A percentile compares a stretch with the other conserved stretches of the same genome.
These are phyloP conservation scores for Parazoanthus swiftii DNA, from an alignment of 92 coral and sea anemone genomes.

Conservation along the genomic window DNA sequence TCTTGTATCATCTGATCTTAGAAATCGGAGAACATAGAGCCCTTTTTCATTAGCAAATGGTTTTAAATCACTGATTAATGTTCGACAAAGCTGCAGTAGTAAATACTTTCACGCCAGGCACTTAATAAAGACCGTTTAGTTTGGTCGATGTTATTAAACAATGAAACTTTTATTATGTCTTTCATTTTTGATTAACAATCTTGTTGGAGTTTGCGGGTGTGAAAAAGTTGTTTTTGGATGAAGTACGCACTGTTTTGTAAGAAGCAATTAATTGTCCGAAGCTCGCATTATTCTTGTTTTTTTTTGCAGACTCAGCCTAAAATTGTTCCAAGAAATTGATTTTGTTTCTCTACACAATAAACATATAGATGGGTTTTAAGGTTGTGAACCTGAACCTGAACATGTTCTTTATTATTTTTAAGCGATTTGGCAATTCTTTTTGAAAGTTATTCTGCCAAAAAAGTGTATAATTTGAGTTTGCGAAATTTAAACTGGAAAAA, in stretches of 20 bases:
- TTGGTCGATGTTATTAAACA: conserved; percentile 28
- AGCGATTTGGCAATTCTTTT: no score
- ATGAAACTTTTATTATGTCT: conserved; percentile 2
- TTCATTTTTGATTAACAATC: background rate
- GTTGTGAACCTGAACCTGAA: background rate
- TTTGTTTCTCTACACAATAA: background rate
- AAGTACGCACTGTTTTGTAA: background rate
- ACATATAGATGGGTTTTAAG: background rate
- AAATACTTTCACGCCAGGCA: conserved; percentile 27
- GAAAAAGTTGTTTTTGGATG: background rate
- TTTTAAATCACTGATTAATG: background rate
- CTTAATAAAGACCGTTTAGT: conserved; percentile 41
- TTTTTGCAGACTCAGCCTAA: background rate
- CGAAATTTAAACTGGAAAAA: no score
- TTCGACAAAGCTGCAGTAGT: background rate
- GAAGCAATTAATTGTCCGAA: background rate
- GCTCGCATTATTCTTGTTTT: no score
- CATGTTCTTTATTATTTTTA: no score
- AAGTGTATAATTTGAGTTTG: no score
- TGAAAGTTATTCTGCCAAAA: no score
- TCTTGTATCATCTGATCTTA: conserved; percentile 30
- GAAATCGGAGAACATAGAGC: conserved; percentile 31
- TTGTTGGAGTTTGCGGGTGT: background rate
- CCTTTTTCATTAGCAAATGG: conserved; percentile 4
- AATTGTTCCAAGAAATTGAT: background rate